A percentile compares a stretch with the other conserved stretches of the same genome.
phyloP scores from a whole-genome alignment of 1,140 invertebrate genomes.

The Trichonephila clavata region DNA sequence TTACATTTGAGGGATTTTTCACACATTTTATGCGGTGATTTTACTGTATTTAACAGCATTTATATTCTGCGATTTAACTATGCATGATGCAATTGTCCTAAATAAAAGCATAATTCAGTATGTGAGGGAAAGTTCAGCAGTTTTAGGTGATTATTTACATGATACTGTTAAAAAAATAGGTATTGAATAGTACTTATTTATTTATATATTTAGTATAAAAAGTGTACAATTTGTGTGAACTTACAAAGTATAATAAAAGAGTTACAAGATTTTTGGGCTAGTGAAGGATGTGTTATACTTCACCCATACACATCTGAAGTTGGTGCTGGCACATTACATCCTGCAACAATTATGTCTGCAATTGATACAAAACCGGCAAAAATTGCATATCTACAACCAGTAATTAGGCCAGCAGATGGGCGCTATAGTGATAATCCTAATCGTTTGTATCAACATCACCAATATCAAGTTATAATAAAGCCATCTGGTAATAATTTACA shows the following conservation, averaged over 20 bases:
- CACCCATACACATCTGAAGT: neutral
- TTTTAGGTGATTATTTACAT: too few species aligned
- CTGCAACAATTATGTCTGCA: neutral
- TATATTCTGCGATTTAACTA: too few species aligned
- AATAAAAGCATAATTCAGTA: too few species aligned
- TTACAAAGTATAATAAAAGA: neutral
- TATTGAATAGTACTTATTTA: too few species aligned
- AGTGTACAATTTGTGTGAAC: neutral
- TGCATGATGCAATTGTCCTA: too few species aligned
- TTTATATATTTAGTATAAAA: too few species aligned
- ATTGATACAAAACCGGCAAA: neutral
- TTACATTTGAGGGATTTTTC: too few species aligned
- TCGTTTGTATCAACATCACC: neutral
- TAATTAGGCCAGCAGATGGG: neutral
- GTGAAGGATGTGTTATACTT: neutral
- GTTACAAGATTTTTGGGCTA: neutral
- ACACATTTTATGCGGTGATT: too few species aligned
- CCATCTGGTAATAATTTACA: neutral
- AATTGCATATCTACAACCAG: neutral
- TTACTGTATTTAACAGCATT: too few species aligned
- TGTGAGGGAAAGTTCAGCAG: too few species aligned
- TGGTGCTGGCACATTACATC: neutral
- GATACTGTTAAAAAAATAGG: too few species aligned
- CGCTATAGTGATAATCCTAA: neutral
- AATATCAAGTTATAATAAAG: constrained; percentile 6